Conservation (phyloP, 2,888 invertebrate genomes). For the Mamestra brassicae region DNA sequence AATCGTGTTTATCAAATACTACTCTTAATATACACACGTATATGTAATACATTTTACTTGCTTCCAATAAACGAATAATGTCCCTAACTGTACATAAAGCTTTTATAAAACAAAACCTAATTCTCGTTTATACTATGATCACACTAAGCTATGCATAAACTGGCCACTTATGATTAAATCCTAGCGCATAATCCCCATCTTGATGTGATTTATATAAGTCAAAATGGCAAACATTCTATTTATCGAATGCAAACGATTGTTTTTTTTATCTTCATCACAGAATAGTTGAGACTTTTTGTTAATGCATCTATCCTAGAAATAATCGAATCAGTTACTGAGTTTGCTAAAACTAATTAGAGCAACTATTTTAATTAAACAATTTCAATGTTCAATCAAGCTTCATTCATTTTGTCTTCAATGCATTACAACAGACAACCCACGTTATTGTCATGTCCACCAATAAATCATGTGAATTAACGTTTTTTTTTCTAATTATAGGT, state of each 20-base stretch:
- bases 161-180: constrained; percentile 78
- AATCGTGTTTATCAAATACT: constrained; percentile 89
- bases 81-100: constrained; percentile 89
- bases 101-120: constrained; percentile 89
- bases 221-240: constrained; percentile 80
- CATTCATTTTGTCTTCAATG: constrained; percentile 17
- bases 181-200: constrained; percentile 80
- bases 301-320: constrained; percentile 67
- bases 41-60: constrained; percentile 82
- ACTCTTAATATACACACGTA: constrained; percentile 87
- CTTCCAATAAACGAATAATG: constrained; percentile 84
- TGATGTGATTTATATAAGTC: constrained; percentile 69
- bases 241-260: constrained; percentile 77
- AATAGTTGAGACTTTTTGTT: constrained; percentile 76
- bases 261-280: constrained; percentile 84
- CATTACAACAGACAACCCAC: constrained; percentile 16
- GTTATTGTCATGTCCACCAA: constrained; percentile 47
- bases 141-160: constrained; percentile 87
- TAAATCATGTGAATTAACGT: neutral
- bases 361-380: neutral
- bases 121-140: constrained; percentile 83
- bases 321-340: constrained; percentile 2
- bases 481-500: neutral
- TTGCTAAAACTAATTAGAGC: constrained; percentile 3
- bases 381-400: constrained; percentile 18